Evolutionary conservation across 2,888 invertebrate species (phyloP), one percentile per base, ranked within the genome.

Genomic region (Yponomeuta sedellus): DNA sequence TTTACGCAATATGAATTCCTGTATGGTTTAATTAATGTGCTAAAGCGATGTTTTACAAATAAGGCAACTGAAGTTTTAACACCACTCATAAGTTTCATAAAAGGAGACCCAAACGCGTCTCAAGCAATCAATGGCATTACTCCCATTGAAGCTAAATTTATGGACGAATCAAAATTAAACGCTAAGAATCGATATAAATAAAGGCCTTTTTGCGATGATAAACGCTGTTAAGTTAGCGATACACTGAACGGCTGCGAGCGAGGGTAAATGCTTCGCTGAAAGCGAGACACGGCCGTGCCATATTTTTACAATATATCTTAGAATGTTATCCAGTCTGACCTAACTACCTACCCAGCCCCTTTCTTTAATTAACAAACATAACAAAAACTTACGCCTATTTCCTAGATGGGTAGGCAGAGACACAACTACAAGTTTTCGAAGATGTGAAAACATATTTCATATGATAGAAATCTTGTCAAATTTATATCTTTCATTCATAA

Each of bases 181-280:
- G 25, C 59, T 59, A 59, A 19, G 25, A 20, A 59, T 59, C 34
- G 25, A 34, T 28, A 34, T 62, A 61, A 61, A 61, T 61, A 62
- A 34, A 62, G 28, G 10, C 39, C n/a, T 62, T 62, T 34, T 62
- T 62, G 34, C 62, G 28, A 25, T 34, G 16, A 10, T 62, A 62
- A 62, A 34, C 12, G 10, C n/a, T 34, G 8, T 34, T 10, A 16
- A 52, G 5, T 5, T 1, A 16, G 44, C 1, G 44, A 16, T 62
- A 62, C 5, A 59, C n/a, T 11, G 25, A 59, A 2, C 20, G 25
- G 11, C 6, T 25, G 59, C 22, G 20, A 22, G 25, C 59, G 59
- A 59, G 3, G 10, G 25, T 8, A 52, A 16, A 16, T 52, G 3
- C 16, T 52, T 52, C 16, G 44, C 8, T 52, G 16, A 52, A 52